Evolutionary conservation across 2,888 invertebrate species (phyloP).

Genomic region (Chrysina gloriosa): DNA sequence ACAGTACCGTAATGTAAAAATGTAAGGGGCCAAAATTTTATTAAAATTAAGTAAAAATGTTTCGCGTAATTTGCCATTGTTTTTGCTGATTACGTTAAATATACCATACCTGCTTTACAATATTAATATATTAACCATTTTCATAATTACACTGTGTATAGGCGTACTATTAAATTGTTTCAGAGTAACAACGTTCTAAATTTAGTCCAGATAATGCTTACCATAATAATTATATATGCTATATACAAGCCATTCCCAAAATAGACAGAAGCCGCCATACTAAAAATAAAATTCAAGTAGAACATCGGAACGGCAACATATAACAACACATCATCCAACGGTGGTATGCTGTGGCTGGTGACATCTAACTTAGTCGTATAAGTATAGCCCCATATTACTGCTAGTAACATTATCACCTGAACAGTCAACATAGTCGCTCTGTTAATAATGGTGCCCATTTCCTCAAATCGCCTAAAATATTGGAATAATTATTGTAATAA

Average conservation of each 20-base stretch:
- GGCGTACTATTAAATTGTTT: no score
- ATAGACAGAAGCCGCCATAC: conserved; percentile 74
- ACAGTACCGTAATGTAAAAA: no score
- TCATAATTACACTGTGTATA: no score
- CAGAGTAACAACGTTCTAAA: no score
- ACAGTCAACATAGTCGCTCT: conserved; percentile 69
- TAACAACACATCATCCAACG: conserved; percentile 77
- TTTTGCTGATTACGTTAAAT: no score
- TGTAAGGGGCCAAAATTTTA: no score
- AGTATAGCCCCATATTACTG: conserved; percentile 71
- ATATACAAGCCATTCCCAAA: conserved; percentile 61
- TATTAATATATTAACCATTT: no score
- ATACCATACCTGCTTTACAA: no score
- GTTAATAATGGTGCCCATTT: conserved; percentile 67
- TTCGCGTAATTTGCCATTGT: no score
- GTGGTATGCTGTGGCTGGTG: conserved; percentile 72
- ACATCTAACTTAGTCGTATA: conserved; percentile 75
- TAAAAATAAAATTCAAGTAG: conserved; percentile 77
- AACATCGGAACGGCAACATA: conserved; percentile 80
- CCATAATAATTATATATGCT: conserved; percentile 52
- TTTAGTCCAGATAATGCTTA: no score
- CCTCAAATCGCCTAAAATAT: conserved; percentile 65
- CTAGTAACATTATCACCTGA: conserved; percentile 70
- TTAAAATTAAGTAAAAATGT: no score
- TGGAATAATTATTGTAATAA: no score